Conservation (phyloP, 2,888 invertebrate genomes). For the Onthophagus sagittarius region DNA sequence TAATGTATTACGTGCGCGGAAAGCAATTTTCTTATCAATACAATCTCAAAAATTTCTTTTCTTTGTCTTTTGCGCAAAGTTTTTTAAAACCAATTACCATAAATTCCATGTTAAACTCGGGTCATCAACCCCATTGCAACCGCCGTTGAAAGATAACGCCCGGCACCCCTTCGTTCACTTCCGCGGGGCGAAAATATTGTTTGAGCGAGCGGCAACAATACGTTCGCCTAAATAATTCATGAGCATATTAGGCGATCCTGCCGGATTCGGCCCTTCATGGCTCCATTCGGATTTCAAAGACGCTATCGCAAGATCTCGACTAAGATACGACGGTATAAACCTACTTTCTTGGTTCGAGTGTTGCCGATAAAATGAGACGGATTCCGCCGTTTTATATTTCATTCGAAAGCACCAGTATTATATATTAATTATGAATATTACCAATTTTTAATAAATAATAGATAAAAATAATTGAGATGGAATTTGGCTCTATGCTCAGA, state of each 20-base stretch:
- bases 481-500: no score
- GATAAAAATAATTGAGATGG: no score
- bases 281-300: background rate
- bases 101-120: background rate
- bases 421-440: no score
- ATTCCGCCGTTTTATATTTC: no score
- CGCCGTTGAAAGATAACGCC: background rate
- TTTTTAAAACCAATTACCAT: background rate
- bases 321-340: background rate
- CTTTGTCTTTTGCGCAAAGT: no score
- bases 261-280: background rate
- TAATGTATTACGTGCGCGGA: background rate
- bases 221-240: background rate
- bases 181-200: background rate
- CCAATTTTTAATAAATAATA: no score
- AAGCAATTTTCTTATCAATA: no score
- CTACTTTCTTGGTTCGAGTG: background rate
- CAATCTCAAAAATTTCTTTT: no score
- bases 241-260: background rate
- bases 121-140: background rate
- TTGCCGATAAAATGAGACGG: background rate
- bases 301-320: background rate
- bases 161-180: background rate
- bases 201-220: background rate
- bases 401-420: no score